Percentiles rank a stretch among this genome's conserved stretches.
These are phyloP conservation scores for Thereva unica DNA, from an alignment of 2,888 invertebrate species.

Conservation along the genomic window DNA sequence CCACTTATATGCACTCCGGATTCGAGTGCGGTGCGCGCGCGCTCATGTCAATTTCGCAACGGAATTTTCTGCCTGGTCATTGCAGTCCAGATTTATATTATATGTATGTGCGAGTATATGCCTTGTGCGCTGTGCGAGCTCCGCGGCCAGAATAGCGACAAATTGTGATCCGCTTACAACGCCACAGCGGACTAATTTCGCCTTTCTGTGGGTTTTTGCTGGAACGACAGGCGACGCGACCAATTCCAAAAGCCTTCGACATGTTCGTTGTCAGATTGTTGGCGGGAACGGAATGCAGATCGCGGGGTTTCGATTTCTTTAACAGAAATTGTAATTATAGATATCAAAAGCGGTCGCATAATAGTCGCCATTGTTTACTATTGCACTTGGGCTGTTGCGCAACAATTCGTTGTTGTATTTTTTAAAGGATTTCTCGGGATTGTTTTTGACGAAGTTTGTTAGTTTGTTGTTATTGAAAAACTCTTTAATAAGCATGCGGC, in stretches of 20 bases:
- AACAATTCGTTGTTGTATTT: no score
- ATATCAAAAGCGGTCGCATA: not conserved
- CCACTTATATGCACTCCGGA: not conserved
- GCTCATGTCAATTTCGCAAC: slow-evolving; percentile 20
- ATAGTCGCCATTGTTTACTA: no score
- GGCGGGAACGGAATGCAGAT: slow-evolving; percentile 28
- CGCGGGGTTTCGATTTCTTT: slow-evolving; percentile 16
- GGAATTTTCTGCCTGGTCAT: slow-evolving; percentile 12
- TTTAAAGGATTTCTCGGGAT: no score
- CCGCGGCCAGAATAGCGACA: slow-evolving; percentile 8
- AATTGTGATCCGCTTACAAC: slow-evolving; percentile 4
- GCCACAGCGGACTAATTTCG: slow-evolving; percentile 23
- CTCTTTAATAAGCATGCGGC: no score
- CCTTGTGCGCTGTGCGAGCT: not conserved
- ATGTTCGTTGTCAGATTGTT: slow-evolving; percentile 2
- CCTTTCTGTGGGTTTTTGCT: slow-evolving; percentile 20
- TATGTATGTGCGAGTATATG: no score
- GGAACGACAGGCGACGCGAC: no score
- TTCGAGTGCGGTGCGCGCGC: not conserved
- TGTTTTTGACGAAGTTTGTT: no score
- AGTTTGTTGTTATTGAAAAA: no score
- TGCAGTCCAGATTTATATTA: not conserved
- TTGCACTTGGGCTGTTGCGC: no score
- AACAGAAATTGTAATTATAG: slow-evolving; percentile 24
- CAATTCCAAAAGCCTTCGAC: no score